These are phyloP conservation scores for Leptopilina boulardi DNA, from an alignment of 1,140 invertebrate genomes.

Conservation along the genomic window DNA sequence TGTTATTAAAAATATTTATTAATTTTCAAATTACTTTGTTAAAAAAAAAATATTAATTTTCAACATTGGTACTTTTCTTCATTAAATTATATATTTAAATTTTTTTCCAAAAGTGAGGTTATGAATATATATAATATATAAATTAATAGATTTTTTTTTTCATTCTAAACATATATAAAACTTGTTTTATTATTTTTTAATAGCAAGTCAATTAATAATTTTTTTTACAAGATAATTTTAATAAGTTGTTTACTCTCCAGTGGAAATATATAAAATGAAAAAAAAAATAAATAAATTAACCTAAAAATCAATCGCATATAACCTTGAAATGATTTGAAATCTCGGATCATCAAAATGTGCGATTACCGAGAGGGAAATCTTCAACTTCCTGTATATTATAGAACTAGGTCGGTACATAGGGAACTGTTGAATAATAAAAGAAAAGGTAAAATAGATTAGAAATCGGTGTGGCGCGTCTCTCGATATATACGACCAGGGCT, in stretches of 20 bases:
- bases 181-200: too few relatives aligned
- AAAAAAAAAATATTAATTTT: too few relatives aligned
- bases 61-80: too few relatives aligned
- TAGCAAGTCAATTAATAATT: too few relatives aligned
- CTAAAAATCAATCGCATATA: constrained; percentile 8
- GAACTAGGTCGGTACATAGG: constrained; percentile 19
- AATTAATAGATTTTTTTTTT: too few relatives aligned
- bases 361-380: constrained; percentile 29
- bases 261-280: neutral
- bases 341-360: neutral
- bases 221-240: neutral
- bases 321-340: neutral
- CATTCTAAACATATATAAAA: too few relatives aligned
- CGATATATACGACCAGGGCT: neutral
- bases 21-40: too few relatives aligned
- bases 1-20: too few relatives aligned
- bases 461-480: constrained; percentile 15
- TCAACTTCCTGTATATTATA: neutral
- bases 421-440: constrained; percentile 31
- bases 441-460: constrained; percentile 30
- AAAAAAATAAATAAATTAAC: too few relatives aligned
- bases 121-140: too few relatives aligned
- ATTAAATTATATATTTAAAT: too few relatives aligned
- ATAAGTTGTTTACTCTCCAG: neutral
- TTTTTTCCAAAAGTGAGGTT: too few relatives aligned